phyloP scores from a whole-genome alignment of 2,113 vertebrate species.

The Condylura cristata region DNA sequence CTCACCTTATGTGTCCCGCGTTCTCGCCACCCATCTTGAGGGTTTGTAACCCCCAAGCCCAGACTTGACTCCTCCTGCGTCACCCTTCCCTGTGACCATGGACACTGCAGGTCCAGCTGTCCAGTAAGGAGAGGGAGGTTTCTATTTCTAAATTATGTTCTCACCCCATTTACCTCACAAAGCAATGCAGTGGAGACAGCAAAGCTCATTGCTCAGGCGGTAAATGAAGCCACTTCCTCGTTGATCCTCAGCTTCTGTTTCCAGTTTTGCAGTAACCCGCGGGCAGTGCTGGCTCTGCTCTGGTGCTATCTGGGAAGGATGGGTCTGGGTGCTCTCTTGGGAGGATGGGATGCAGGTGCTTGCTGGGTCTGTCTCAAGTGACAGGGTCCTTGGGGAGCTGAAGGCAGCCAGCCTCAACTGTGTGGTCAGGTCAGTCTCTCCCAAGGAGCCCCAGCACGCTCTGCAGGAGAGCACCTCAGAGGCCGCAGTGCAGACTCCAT shows the following conservation, averaged over 20 bases:
- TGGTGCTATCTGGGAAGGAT: background rate
- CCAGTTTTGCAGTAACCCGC: background rate
- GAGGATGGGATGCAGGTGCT: background rate
- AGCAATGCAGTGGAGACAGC: background rate
- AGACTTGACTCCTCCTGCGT: background rate
- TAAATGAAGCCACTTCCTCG: slow-evolving; percentile 1
- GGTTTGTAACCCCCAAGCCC: background rate
- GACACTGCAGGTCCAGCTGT: background rate
- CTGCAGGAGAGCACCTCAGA: background rate
- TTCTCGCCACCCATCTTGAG: background rate
- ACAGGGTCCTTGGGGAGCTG: background rate
- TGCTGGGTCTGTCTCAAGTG: background rate
- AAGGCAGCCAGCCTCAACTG: background rate
- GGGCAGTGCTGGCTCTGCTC: background rate
- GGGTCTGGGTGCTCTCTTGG: background rate
- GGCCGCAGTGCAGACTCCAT: background rate
- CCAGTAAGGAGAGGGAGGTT: background rate
- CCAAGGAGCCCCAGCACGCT: background rate
- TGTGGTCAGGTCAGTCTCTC: background rate
- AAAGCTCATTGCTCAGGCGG: background rate
- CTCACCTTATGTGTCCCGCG: background rate
- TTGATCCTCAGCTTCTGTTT: background rate
- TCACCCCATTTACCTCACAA: background rate
- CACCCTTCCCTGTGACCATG: background rate
- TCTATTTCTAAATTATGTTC: background rate